A percentile compares a stretch with the other conserved stretches of the same genome.
These are phyloP conservation scores for Chalcis sispes DNA, from an alignment of 2,888 invertebrate genomes.

Conservation along the genomic window DNA sequence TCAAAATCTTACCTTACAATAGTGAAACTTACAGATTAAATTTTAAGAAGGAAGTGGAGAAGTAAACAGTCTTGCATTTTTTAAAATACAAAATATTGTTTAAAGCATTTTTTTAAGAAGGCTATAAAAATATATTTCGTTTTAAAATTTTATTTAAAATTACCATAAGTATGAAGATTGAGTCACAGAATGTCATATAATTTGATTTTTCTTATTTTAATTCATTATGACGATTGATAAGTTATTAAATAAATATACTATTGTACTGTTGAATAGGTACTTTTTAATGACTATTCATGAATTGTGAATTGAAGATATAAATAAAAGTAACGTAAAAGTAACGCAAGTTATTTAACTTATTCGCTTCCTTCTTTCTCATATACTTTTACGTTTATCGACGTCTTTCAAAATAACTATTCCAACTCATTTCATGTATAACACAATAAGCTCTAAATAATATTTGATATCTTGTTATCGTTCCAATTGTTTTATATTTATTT, in stretches of 20 bases:
- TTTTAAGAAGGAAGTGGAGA: slow-evolving; percentile 26
- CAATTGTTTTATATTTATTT: slow-evolving; percentile 30
- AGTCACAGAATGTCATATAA: slow-evolving; percentile 22
- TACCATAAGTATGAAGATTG: neutral
- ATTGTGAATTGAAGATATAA: slow-evolving; percentile 12
- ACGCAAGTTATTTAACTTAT: slow-evolving; percentile 4
- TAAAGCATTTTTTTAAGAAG: neutral
- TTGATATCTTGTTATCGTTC: slow-evolving; percentile 13
- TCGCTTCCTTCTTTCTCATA: slow-evolving; percentile 20
- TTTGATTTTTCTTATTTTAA: neutral
- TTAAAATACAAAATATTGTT: neutral
- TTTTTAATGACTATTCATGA: slow-evolving; percentile 3
- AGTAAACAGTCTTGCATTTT: slow-evolving; percentile 1
- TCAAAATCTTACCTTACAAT: slow-evolving; percentile 19
- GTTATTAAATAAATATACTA: neutral
- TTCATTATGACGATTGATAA: slow-evolving; percentile 3
- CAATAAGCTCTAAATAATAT: slow-evolving; percentile 14
- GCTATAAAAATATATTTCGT: too few relatives aligned
- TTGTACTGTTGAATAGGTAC: neutral
- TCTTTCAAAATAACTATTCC: neutral
- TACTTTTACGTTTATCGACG: slow-evolving; percentile 7
- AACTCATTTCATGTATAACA: neutral
- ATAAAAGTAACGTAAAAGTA: neutral
- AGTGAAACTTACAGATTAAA: neutral
- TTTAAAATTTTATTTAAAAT: neutral